Evolutionary conservation across 1,140 invertebrate species (phyloP).

Genomic region (Leptestheria dahalacensis): DNA sequence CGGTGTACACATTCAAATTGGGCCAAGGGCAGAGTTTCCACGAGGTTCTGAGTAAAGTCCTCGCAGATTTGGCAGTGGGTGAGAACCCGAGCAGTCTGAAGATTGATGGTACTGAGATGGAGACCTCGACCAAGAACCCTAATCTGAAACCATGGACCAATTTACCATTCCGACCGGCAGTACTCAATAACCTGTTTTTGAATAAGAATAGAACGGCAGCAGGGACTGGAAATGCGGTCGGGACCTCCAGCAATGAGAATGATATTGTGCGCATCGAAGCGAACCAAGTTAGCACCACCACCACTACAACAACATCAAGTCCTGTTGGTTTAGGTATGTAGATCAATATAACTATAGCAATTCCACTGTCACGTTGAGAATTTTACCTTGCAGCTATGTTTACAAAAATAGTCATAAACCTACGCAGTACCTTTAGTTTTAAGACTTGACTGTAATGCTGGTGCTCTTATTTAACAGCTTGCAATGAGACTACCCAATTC

Average conservation of each 20-base stretch:
- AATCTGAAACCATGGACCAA: constrained; percentile 5
- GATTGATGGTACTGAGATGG: background rate
- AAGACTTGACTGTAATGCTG: no score
- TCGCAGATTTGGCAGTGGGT: constrained; percentile 13
- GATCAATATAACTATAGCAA: no score
- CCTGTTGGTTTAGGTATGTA: background rate
- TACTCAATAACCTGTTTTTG: background rate
- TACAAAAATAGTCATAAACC: no score
- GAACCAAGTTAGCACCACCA: background rate
- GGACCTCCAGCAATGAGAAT: background rate
- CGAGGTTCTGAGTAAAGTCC: constrained; percentile 21
- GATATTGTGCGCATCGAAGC: background rate
- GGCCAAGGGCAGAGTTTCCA: constrained; percentile 22
- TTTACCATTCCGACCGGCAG: constrained; percentile 2
- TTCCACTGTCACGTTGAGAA: no score
- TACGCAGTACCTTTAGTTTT: no score
- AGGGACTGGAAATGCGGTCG: background rate
- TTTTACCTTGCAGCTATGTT: no score
- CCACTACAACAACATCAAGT: background rate
- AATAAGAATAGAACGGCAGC: background rate
- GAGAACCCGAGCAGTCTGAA: constrained; percentile 2
- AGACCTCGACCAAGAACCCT: background rate
- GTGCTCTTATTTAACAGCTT: no score
- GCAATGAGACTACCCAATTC: constrained; percentile 16
- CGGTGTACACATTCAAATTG: constrained; percentile 22